Base-by-base conservation (phyloP, 2,888 invertebrate genomes). In the Eupithecia centaureata region DNA sequence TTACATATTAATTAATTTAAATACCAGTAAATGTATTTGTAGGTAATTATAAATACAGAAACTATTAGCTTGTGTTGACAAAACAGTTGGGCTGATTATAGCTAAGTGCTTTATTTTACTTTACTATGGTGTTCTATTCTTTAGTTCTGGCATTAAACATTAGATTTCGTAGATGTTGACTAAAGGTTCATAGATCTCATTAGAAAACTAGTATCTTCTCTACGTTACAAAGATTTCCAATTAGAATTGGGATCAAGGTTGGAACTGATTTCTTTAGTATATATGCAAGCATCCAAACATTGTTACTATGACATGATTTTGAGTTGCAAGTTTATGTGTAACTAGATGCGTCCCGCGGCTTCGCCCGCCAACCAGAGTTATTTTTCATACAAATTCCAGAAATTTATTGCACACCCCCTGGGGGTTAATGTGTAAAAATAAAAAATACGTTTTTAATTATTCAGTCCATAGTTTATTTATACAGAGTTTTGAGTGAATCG, bases 1-100 rank as follows among this genome's bases (percentile, higher is more conserved):
- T 68, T 63, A 61, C 70, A 67, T 68, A 67, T 70, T 68, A 67
- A 70, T 71, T 71, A 64, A 65, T 73, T 68, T 62, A 68, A 71
- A 71, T 63, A 70, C 65, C 60, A 63, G 66, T 63, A 63, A 70
- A 66, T 66, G 63, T 61, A 60, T 63, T 52, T 67, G 27, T 66
- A 28, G 60, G 63, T 64, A 57, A 66, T 63, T 65, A 42, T 15
- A 63, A 63, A 61, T 61, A 58, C 58, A 58, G 61, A 63, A 61
- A 63, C 51, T 57, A 61, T 57, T 70, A 58, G 47, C 61, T 38
- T 61, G 57, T 33, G 54, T 58, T 58, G 66, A 61, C 63, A 56
- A 66, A 61, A 63, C 25, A 25, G 22, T 62, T 27, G 8, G 8
- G 13, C 10, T 56, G 18, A 56, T 56, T 7, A 42, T 1, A 1